A percentile compares a stretch with the other conserved stretches of the same genome.
These are phyloP conservation scores for Sesia bembeciformis DNA, from an alignment of 2,888 invertebrate species.

Conservation along the genomic window DNA sequence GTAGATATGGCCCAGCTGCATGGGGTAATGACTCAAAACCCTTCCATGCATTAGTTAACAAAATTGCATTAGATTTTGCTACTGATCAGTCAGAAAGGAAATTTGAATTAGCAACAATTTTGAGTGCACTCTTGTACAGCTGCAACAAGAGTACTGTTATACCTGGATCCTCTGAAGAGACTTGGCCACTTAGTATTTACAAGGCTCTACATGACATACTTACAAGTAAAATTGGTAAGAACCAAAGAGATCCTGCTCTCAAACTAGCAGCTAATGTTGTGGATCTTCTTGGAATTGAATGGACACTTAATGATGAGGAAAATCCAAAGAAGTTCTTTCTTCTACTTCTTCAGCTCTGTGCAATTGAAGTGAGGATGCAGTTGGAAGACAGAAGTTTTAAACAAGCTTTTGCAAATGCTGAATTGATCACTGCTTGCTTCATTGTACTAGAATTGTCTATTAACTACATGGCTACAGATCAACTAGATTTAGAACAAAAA, in stretches of 20 bases:
- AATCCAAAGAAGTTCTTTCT: slow-evolving; percentile 88
- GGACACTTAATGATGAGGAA: slow-evolving; percentile 86
- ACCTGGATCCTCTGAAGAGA: slow-evolving; percentile 79
- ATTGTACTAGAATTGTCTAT: slow-evolving; percentile 86
- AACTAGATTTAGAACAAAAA: slow-evolving; percentile 89
- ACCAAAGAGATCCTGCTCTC: slow-evolving; percentile 91
- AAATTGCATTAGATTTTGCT: slow-evolving; percentile 90
- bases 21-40: slow-evolving; percentile 87
- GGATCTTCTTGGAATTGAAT: slow-evolving; percentile 88
- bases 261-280: slow-evolving; percentile 87
- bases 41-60: slow-evolving; percentile 87
- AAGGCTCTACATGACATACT: slow-evolving; percentile 89
- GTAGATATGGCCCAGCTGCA: slow-evolving; percentile 80
- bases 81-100: slow-evolving; percentile 91
- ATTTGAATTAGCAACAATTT: slow-evolving; percentile 88
- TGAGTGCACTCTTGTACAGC: slow-evolving; percentile 83
- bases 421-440: slow-evolving; percentile 88
- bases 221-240: slow-evolving; percentile 88
- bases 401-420: slow-evolving; percentile 83
- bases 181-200: slow-evolving; percentile 87
- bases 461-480: slow-evolving; percentile 85
- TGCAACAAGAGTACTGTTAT: slow-evolving; percentile 80
- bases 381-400: slow-evolving; percentile 90
- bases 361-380: slow-evolving; percentile 95
- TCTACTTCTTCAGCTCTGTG: slow-evolving; percentile 87